A percentile compares a stretch with the other conserved stretches of the same genome.
Evolutionary conservation across 2,797 vertebrate genomes (phyloP).

Genomic region (Holocentrus rufus): DNA sequence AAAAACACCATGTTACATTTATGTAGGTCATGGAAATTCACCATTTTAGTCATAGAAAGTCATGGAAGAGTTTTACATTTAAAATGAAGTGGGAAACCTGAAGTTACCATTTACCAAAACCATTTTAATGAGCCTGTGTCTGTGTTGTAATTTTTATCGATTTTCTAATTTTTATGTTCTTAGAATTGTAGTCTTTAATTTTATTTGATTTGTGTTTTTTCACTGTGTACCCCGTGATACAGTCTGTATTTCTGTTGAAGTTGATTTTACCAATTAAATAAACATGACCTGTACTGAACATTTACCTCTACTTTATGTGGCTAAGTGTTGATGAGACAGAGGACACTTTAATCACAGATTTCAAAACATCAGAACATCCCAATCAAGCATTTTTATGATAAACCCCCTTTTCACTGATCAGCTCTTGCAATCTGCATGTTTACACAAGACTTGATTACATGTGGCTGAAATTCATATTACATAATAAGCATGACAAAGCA

Average conservation of each 20-base stretch:
- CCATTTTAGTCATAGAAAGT: too few species aligned
- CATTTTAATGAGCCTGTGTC: neutral
- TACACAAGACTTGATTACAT: constrained; percentile 14
- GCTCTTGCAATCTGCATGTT: constrained; percentile 37
- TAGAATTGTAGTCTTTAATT: constrained; percentile 44
- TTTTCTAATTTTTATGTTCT: constrained; percentile 48
- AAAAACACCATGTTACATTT: too few species aligned
- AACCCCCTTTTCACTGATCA: neutral
- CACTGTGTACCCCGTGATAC: constrained; percentile 60
- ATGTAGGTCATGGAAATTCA: too few species aligned
- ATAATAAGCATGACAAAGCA: neutral
- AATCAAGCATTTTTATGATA: constrained; percentile 33
- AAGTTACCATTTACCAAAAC: constrained; percentile 31
- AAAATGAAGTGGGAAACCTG: too few species aligned
- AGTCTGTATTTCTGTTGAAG: constrained; percentile 57
- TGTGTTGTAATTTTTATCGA: constrained; percentile 53
- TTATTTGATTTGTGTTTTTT: constrained; percentile 55
- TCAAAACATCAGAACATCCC: neutral
- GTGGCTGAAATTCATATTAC: neutral
- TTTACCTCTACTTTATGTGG: constrained; percentile 76
- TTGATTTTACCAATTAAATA: constrained; percentile 76
- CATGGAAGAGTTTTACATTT: too few species aligned
- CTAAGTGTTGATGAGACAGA: constrained; percentile 66
- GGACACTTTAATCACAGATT: constrained; percentile 16
- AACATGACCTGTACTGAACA: constrained; percentile 73